Percentiles rank a stretch among this genome's conserved stretches.
These are phyloP conservation scores for Vireo altiloquus DNA, from an alignment of 2,113 vertebrate genomes.

Conservation along the genomic window DNA sequence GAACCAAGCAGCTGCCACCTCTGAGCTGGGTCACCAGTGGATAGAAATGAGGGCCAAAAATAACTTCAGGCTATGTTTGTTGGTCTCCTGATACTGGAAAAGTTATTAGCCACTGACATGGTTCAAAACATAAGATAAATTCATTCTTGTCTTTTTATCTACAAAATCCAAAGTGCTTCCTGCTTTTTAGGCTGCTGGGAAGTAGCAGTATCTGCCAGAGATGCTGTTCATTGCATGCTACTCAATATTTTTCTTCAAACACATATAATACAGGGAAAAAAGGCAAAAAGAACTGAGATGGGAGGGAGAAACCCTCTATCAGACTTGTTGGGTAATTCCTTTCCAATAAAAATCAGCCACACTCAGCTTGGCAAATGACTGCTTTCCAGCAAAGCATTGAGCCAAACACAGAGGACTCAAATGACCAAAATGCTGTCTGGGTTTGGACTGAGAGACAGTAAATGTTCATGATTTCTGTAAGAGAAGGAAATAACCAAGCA, in stretches of 20 bases:
- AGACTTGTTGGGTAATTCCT: background rate
- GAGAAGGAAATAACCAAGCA: background rate
- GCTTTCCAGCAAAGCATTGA: background rate
- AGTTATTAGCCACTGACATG: background rate
- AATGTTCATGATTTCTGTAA: background rate
- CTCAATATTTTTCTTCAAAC: background rate
- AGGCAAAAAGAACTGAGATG: background rate
- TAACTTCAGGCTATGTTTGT: background rate
- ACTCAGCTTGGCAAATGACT: background rate
- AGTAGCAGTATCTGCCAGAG: background rate
- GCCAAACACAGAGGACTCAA: background rate
- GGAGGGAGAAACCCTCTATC: background rate
- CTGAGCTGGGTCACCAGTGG: background rate
- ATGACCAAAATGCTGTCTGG: background rate
- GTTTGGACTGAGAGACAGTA: background rate
- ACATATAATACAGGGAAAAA: background rate
- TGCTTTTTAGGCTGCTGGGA: background rate
- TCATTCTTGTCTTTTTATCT: background rate
- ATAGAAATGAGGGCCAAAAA: background rate
- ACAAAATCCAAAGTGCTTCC: background rate
- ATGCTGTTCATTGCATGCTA: accelerated
- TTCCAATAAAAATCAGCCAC: background rate
- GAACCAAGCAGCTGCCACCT: background rate
- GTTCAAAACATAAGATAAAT: background rate
- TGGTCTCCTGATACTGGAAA: background rate